Evolutionary conservation across 2,888 invertebrate species (phyloP).

Genomic region (Drosophila koepferae): DNA sequence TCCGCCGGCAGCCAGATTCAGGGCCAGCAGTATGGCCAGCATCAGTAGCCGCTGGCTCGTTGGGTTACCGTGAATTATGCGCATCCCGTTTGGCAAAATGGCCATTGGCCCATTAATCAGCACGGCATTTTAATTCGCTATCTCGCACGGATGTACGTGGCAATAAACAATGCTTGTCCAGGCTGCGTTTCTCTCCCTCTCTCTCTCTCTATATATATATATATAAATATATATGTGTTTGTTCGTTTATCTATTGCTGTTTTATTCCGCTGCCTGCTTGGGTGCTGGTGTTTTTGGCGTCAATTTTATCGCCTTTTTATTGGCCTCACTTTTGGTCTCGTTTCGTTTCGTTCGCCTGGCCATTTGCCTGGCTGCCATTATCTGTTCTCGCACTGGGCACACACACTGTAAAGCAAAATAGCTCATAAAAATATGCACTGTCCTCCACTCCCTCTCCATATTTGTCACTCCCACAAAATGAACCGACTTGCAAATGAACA

Average conservation of each 20-base stretch:
- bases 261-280: conserved; percentile 44
- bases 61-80: conserved; percentile 74
- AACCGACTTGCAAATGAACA: conserved; percentile 36
- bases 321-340: conserved; percentile 81
- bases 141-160: conserved; percentile 56
- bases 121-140: conserved; percentile 72
- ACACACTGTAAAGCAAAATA: conserved; percentile 44
- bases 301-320: conserved; percentile 82
- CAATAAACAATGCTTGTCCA: conserved; percentile 47
- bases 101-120: conserved; percentile 78
- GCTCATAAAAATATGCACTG: conserved; percentile 75
- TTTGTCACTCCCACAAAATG: conserved; percentile 1
- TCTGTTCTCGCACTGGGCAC: conserved; percentile 53
- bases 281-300: conserved; percentile 51
- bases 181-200: conserved; percentile 1
- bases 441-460: not conserved
- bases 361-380: conserved; percentile 58
- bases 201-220: not conserved
- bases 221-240: conserved; percentile 30
- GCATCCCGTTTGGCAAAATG: conserved; percentile 73
- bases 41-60: conserved; percentile 56
- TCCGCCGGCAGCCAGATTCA: conserved; percentile 45
- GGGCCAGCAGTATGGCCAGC: conserved; percentile 37
- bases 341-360: conserved; percentile 70
- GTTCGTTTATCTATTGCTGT: conserved; percentile 60